Evolutionary conservation across 2,113 vertebrate genomes (phyloP).

Genomic region (Vulpes ferrilata): DNA sequence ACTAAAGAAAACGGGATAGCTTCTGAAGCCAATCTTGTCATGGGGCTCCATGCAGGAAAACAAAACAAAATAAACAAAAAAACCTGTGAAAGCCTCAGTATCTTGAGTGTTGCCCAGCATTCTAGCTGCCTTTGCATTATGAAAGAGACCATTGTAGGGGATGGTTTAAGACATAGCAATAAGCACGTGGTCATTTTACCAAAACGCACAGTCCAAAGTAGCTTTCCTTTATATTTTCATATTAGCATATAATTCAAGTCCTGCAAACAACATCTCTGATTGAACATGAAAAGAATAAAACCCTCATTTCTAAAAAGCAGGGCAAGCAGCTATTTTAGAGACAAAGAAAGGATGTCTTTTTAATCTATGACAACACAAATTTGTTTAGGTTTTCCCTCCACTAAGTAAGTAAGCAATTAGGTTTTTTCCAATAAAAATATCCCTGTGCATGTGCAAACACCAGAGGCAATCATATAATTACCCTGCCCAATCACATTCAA

Average conservation of each 20-base stretch:
- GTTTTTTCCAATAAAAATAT: conserved; percentile 92
- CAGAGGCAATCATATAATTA: conserved; percentile 94
- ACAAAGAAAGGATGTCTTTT: conserved; percentile 86
- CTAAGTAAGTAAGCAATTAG: conserved; percentile 93
- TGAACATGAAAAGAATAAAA: conserved; percentile 85
- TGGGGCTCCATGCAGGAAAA: background rate
- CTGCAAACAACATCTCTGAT: conserved; percentile 29
- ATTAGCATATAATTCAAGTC: conserved; percentile 27
- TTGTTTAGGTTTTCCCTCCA: conserved; percentile 88
- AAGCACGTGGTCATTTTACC: background rate
- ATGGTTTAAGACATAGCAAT: conserved; percentile 1
- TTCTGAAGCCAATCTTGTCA: conserved; percentile 31
- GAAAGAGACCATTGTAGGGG: conserved; percentile 64
- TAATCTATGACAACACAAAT: conserved; percentile 87
- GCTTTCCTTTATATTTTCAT: conserved; percentile 38
- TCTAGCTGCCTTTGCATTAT: background rate
- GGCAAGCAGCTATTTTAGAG: conserved; percentile 79
- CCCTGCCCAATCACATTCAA: conserved; percentile 93
- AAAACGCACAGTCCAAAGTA: background rate
- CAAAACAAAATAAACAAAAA: conserved; percentile 32
- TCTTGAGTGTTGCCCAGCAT: background rate
- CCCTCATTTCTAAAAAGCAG: conserved; percentile 78
- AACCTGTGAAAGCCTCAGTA: background rate
- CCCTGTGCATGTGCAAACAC: conserved; percentile 90
- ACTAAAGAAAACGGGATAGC: conserved; percentile 25